Evolutionary conservation across 2,888 invertebrate genomes (phyloP).

Genomic region (Amphipyra berbera): DNA sequence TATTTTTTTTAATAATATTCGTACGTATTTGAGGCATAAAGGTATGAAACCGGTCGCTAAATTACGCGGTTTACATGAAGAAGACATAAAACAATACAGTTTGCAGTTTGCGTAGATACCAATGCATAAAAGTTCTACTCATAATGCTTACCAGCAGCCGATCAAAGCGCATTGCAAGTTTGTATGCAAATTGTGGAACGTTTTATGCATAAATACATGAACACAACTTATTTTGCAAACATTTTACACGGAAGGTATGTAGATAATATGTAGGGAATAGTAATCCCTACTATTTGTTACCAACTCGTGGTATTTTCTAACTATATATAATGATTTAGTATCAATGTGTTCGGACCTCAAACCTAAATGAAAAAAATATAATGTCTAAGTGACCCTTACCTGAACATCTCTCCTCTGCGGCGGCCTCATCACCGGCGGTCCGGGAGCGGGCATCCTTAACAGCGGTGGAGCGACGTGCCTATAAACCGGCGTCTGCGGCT

Average conservation of each 20-base stretch:
- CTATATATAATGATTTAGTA: too few relatives aligned
- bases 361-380: too few relatives aligned
- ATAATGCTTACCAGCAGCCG: neutral
- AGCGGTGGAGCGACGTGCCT: constrained; percentile 80
- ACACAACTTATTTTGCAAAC: neutral
- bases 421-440: constrained; percentile 72
- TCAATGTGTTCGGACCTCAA: too few relatives aligned
- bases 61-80: neutral
- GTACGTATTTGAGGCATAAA: too few relatives aligned
- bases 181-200: constrained; percentile 6
- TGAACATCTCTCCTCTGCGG: constrained; percentile 82
- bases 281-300: too few relatives aligned
- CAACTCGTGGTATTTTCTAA: too few relatives aligned
- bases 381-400: constrained; percentile 65
- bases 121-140: constrained; percentile 24
- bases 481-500: constrained; percentile 73
- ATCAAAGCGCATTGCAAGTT: constrained; percentile 8
- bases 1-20: neutral
- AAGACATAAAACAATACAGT: constrained; percentile 19
- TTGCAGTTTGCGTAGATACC: neutral
- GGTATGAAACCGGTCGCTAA: neutral
- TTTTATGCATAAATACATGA: neutral
- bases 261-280: neutral
- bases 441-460: constrained; percentile 81
- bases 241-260: too few relatives aligned